Conservation (phyloP, 2,113 vertebrate genomes). For the Muscicapa adusta region DNA sequence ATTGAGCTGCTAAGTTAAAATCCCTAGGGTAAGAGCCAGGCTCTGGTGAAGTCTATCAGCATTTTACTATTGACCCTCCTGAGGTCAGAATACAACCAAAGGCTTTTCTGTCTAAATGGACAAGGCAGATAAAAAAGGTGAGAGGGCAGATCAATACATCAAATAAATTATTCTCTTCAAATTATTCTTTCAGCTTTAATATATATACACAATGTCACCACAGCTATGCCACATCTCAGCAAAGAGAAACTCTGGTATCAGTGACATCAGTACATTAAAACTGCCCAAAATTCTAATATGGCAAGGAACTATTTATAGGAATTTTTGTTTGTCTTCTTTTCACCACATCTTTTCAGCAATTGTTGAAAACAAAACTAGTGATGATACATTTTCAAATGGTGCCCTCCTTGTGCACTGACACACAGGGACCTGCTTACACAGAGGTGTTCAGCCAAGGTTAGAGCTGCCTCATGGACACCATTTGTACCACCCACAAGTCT, state of each 20-base stretch:
- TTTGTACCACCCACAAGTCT: not conserved
- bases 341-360: not conserved
- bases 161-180: not conserved
- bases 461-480: not conserved
- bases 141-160: not conserved
- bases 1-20: not conserved
- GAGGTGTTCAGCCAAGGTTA: not conserved
- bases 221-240: not conserved
- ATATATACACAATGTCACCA: not conserved
- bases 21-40: not conserved
- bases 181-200: not conserved
- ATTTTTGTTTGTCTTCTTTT: not conserved
- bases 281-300: not conserved
- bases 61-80: not conserved
- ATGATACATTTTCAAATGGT: not conserved
- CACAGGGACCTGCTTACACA: not conserved
- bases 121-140: not conserved
- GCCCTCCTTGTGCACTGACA: fast-evolving
- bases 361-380: not conserved
- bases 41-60: not conserved
- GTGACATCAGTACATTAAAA: not conserved
- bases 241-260: not conserved
- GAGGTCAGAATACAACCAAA: not conserved
- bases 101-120: not conserved
- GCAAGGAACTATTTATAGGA: not conserved